A percentile compares a stretch with the other conserved stretches of the same genome.
Conservation (phyloP, 2,888 invertebrate genomes). For the Mimumesa dahlbomi region DNA sequence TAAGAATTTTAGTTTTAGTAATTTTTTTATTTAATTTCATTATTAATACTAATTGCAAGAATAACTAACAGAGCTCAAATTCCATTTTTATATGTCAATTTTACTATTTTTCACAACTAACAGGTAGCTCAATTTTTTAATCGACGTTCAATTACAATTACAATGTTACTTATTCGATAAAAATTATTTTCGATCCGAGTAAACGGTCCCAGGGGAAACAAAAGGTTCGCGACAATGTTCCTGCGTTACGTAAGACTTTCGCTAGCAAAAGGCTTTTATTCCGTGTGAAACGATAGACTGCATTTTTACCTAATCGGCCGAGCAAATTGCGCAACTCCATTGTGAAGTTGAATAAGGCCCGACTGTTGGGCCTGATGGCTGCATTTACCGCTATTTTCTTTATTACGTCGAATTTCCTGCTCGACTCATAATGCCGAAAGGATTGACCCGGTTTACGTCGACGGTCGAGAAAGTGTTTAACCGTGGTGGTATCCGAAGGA, state of each 20-base stretch:
- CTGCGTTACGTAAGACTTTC: conserved; percentile 10
- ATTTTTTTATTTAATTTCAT: too few species aligned
- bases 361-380: conserved; percentile 15
- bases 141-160: too few species aligned
- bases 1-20: too few species aligned
- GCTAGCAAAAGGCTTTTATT: conserved; percentile 1
- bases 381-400: conserved; percentile 56
- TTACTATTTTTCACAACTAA: too few species aligned
- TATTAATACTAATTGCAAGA: too few species aligned
- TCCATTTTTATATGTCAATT: too few species aligned
- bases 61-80: too few species aligned
- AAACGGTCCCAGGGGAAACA: too few species aligned
- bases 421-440: conserved; percentile 39
- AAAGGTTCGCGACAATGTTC: background rate
- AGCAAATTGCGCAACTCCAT: conserved; percentile 43
- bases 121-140: too few species aligned
- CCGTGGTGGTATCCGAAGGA: conserved; percentile 15
- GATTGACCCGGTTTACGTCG: conserved; percentile 50
- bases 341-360: conserved; percentile 45
- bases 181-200: too few species aligned
- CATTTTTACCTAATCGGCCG: conserved; percentile 46
- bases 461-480: conserved; percentile 28
- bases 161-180: too few species aligned
- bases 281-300: conserved; percentile 6
- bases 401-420: conserved; percentile 57